Conservation (phyloP, 2,888 invertebrate species). For the Carterocephalus palaemon region DNA sequence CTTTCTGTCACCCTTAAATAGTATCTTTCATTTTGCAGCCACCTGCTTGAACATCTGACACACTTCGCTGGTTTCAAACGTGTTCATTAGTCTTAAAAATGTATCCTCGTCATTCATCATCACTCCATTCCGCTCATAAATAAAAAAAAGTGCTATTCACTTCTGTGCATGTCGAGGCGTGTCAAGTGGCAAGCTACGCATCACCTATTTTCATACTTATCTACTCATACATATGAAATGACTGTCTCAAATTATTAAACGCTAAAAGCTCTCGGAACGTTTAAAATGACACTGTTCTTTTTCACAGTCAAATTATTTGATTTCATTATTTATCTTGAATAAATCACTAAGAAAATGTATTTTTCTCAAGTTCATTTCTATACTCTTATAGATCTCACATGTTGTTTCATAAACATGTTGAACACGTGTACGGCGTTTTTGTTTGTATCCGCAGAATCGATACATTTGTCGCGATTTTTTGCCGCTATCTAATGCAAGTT, state of each 20-base stretch:
- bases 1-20: too few species aligned
- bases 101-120: constrained; percentile 9
- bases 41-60: constrained; percentile 5
- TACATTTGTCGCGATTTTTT: constrained; percentile 22
- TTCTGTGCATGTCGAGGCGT: constrained; percentile 6
- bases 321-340: background rate
- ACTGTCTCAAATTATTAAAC: constrained; percentile 2
- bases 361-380: background rate
- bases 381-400: background rate
- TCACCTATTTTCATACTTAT: constrained; percentile 22
- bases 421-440: constrained; percentile 20
- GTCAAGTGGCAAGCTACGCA: constrained; percentile 13
- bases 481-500: constrained; percentile 13
- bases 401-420: constrained; percentile 13
- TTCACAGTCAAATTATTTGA: background rate
- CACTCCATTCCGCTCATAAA: constrained; percentile 5
- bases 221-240: constrained; percentile 17
- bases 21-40: too few species aligned
- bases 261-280: constrained; percentile 6
- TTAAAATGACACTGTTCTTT: constrained; percentile 1
- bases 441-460: constrained; percentile 20
- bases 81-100: constrained; percentile 1
- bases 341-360: background rate
- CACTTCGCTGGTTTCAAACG: background rate
- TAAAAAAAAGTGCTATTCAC: constrained; percentile 15